Evolutionary conservation across 2,888 invertebrate genomes (phyloP).

Genomic region (Acleris literana): DNA sequence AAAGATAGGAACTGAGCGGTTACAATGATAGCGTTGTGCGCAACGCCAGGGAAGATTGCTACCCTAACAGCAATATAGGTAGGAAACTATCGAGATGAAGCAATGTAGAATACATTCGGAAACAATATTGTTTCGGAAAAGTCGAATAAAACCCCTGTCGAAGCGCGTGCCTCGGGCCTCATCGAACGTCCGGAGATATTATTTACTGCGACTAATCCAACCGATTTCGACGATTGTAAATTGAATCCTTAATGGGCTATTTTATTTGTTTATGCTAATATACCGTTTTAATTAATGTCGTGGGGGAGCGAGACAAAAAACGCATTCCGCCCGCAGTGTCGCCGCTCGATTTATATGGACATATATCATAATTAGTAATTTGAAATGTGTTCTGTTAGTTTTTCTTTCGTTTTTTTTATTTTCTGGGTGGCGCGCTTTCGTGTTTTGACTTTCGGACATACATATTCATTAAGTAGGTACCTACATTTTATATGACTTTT

Average conservation of each 20-base stretch:
- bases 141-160: neutral
- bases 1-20: too few species aligned
- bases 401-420: conserved; percentile 42
- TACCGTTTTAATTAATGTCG: conserved; percentile 76
- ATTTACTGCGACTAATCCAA: conserved; percentile 82
- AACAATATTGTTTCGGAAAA: neutral
- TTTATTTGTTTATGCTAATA: conserved; percentile 84
- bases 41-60: too few species aligned
- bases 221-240: conserved; percentile 80
- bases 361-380: conserved; percentile 72
- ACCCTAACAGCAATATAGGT: too few species aligned
- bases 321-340: conserved; percentile 56
- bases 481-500: neutral
- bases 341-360: conserved; percentile 67
- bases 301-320: conserved; percentile 48
- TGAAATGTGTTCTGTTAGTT: conserved; percentile 60
- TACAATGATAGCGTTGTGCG: too few species aligned
- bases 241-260: conserved; percentile 81
- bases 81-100: too few species aligned
- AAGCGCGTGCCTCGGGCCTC: conserved; percentile 39
- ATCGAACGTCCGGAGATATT: conserved; percentile 69
- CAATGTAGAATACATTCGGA: too few species aligned
- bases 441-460: conserved; percentile 29
- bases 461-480: neutral
- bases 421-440: conserved; percentile 42